Conservation (phyloP, 1,140 invertebrate species). For the Drosophila ohnishii region DNA sequence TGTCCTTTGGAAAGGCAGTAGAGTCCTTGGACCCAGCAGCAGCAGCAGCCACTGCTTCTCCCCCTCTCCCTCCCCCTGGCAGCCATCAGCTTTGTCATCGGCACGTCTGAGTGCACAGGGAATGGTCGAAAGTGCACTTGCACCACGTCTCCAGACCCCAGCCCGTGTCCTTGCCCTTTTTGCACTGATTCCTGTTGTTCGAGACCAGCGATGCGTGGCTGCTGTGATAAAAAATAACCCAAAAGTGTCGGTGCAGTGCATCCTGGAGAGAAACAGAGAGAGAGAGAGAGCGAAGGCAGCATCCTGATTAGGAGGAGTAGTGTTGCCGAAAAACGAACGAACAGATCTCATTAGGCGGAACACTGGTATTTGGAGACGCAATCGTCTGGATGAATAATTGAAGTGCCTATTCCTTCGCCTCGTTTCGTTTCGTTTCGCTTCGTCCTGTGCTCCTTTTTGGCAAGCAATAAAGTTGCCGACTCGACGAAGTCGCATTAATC, state of each 20-base stretch:
- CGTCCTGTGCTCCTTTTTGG: neutral
- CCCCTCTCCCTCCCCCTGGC: neutral
- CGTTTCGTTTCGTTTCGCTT: neutral
- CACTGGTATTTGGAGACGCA: slow-evolving; percentile 43
- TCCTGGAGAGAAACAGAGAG: neutral
- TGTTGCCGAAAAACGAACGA: slow-evolving; percentile 3
- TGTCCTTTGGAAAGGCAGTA: neutral
- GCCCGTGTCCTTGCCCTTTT: slow-evolving; percentile 26
- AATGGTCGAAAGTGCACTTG: slow-evolving; percentile 30
- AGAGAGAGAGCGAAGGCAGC: neutral
- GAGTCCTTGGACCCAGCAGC: slow-evolving; percentile 1
- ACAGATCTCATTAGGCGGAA: slow-evolving; percentile 46
- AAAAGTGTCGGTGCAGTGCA: slow-evolving; percentile 48
- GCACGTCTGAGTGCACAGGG: slow-evolving; percentile 62
- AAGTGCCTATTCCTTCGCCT: slow-evolving; percentile 26
- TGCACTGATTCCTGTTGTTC: slow-evolving; percentile 73
- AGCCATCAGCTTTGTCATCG: slow-evolving; percentile 42
- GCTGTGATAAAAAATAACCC: slow-evolving; percentile 73
- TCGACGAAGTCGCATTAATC: slow-evolving; percentile 70
- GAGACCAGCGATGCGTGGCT: slow-evolving; percentile 73
- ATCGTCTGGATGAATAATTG: slow-evolving; percentile 46
- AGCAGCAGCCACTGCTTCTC: neutral
- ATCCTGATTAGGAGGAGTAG: slow-evolving; percentile 23
- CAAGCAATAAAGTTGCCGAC: slow-evolving; percentile 68
- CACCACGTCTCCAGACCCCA: neutral